Conservation (phyloP, 2,888 invertebrate species). For the Drosophila monieri region DNA sequence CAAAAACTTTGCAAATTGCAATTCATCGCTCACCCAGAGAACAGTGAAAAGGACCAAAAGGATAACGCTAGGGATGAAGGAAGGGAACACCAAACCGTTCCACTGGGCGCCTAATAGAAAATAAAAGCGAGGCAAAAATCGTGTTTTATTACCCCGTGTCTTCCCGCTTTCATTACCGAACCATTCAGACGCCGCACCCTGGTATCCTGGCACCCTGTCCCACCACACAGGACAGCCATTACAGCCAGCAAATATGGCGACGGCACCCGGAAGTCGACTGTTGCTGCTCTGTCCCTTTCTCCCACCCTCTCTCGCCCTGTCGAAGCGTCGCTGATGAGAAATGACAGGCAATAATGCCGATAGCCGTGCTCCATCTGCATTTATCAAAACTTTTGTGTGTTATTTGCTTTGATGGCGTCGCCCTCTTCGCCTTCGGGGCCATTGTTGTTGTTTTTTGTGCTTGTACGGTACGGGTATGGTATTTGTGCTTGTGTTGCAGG, state of each 20-base stretch:
- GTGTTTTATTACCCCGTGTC: constrained; percentile 45
- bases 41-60: constrained; percentile 2
- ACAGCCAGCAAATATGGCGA: constrained; percentile 66
- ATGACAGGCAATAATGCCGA: constrained; percentile 76
- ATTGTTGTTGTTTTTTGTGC: constrained; percentile 23
- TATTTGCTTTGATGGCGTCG: constrained; percentile 64
- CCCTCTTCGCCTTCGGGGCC: constrained; percentile 5
- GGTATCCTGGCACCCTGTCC: neutral
- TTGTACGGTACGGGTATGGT: constrained; percentile 8
- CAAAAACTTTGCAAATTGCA: constrained; percentile 75
- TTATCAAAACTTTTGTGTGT: constrained; percentile 76
- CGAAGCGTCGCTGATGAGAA: constrained; percentile 60
- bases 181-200: constrained; percentile 60
- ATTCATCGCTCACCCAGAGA: constrained; percentile 65
- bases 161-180: constrained; percentile 63
- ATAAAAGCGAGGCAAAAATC: constrained; percentile 71
- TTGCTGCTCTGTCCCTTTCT: constrained; percentile 33
- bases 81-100: neutral
- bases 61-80: neutral
- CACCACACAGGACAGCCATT: constrained; percentile 54
- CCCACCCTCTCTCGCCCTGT: neutral
- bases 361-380: constrained; percentile 75
- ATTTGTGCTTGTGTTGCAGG: constrained; percentile 28
- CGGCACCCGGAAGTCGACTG: constrained; percentile 74
- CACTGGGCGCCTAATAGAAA: constrained; percentile 58